Evolutionary conservation across 2,888 invertebrate genomes (phyloP), one percentile per base, ranked within the genome.

Genomic region (Scaptomyza flava): DNA sequence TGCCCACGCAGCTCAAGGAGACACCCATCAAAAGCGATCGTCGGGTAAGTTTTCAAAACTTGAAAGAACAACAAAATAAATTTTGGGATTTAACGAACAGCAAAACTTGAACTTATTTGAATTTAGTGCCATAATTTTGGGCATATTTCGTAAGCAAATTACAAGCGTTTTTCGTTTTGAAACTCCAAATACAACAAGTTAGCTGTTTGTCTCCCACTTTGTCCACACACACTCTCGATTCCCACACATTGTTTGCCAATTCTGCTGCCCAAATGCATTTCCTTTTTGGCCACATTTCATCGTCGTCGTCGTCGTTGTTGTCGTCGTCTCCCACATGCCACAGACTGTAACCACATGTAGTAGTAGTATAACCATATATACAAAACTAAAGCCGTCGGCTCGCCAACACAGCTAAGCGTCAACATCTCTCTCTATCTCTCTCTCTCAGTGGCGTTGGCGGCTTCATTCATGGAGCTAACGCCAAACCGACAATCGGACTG

Each of bases 21-120:
- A 80, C 89, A 58, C 91, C 91, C 45, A 80, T 90, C 30, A 92
- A 92, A 77, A 91, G 91, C 76, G 91, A 92, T 89, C 91, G 91
- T 84, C 90, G 91, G 90, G 91, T 92, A 91, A 91, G 91, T 92
- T 76, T 74, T 68, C 20, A 60, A 9, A 56, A 14, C 17, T 9
- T 8, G 1, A 33, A 56, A 46, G 23, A 31, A 11, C 17, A 41
- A 12, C 14, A 2, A 8, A 14, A 41, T 27, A 38, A 43, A 48
- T 27, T 27, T 6, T n/a, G 17, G 46, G 46, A 31, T 33, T 30
- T 36, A 23, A 48, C 64, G 23, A 51, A 30, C 45, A 54, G 52
- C 60, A 27, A 73, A 68, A 60, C 58, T 56, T 59, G 65, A 65
- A 20, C 3, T 20, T 42, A 20, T 17, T 31, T 34, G 6, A 50